Percentiles rank a stretch among this genome's conserved stretches.
phyloP scores from a whole-genome alignment of 1,140 invertebrate species.

The Saccostrea glomerata region DNA sequence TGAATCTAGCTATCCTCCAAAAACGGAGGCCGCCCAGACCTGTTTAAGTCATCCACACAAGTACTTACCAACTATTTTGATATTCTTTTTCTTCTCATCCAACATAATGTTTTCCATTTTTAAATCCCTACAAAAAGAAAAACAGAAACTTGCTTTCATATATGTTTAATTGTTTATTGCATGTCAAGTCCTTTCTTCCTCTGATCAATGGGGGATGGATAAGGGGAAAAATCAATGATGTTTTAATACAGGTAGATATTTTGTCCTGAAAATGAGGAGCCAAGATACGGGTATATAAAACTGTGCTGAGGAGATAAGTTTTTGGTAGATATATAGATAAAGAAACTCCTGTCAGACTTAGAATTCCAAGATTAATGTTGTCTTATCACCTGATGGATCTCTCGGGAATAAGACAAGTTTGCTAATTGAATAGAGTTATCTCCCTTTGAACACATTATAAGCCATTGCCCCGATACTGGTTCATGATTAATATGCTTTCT shows the following conservation, averaged over 20 bases:
- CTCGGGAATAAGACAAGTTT: neutral
- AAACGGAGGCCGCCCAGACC: no score
- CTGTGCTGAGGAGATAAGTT: conserved; percentile 27
- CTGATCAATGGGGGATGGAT: neutral
- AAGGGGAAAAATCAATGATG: neutral
- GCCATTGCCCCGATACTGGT: conserved; percentile 26
- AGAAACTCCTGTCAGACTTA: neutral
- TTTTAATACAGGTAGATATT: conserved; percentile 25
- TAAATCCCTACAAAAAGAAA: conserved; percentile 83
- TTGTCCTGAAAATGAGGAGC: neutral
- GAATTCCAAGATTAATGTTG: neutral
- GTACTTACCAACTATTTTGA: conserved; percentile 85
- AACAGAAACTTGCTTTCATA: conserved; percentile 44
- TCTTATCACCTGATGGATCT: conserved; percentile 1
- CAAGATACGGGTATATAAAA: conserved; percentile 14
- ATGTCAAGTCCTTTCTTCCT: conserved; percentile 1
- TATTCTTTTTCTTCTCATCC: conserved; percentile 82
- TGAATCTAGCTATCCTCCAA: no score
- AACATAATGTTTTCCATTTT: conserved; percentile 90
- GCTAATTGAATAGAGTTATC: conserved; percentile 25
- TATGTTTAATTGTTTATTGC: neutral
- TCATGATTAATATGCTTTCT: conserved; percentile 17
- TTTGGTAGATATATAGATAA: conserved; percentile 37
- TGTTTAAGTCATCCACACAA: neutral
- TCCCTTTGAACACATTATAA: conserved; percentile 34